A percentile compares a stretch with the other conserved stretches of the same genome.
Evolutionary conservation across 1,140 invertebrate species (phyloP).

Genomic region (Cotesia chilonis): DNA sequence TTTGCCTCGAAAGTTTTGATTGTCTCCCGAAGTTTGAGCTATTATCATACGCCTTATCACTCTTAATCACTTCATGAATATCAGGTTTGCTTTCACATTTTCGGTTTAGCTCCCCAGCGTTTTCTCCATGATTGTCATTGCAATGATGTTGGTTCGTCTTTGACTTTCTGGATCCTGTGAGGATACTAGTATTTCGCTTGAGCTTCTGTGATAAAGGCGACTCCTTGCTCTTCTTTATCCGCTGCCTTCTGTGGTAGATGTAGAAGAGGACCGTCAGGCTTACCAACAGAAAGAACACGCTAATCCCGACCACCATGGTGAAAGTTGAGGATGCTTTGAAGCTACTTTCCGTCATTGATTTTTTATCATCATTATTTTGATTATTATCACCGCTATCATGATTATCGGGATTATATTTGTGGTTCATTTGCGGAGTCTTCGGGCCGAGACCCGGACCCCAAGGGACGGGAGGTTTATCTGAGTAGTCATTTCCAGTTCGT

Average conservation of each 20-base stretch:
- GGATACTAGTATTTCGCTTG: constrained; percentile 53
- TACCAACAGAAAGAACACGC: constrained; percentile 80
- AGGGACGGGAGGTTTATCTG: constrained; percentile 19
- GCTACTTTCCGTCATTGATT: constrained; percentile 27
- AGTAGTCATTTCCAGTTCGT: constrained; percentile 19
- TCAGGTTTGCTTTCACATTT: constrained; percentile 62
- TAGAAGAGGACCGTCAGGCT: constrained; percentile 81
- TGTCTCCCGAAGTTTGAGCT: constrained; percentile 71
- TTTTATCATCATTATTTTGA: constrained; percentile 21
- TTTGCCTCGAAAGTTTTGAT: constrained; percentile 74
- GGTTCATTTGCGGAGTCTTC: too few relatives aligned
- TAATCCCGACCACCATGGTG: constrained; percentile 79
- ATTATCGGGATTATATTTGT: too few relatives aligned
- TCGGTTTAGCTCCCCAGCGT: constrained; percentile 50
- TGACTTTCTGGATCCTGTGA: constrained; percentile 37
- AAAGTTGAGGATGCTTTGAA: constrained; percentile 65
- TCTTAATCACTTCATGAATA: constrained; percentile 62
- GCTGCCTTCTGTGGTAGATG: constrained; percentile 80
- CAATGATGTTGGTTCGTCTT: constrained; percentile 34
- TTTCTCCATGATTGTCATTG: constrained; percentile 47
- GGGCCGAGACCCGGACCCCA: background rate
- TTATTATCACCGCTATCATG: background rate
- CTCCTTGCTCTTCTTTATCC: constrained; percentile 64
- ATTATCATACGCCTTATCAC: constrained; percentile 68
- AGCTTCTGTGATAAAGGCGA: constrained; percentile 49